phyloP scores from a whole-genome alignment of 1,140 invertebrate genomes.

The Drosophila santomea region DNA sequence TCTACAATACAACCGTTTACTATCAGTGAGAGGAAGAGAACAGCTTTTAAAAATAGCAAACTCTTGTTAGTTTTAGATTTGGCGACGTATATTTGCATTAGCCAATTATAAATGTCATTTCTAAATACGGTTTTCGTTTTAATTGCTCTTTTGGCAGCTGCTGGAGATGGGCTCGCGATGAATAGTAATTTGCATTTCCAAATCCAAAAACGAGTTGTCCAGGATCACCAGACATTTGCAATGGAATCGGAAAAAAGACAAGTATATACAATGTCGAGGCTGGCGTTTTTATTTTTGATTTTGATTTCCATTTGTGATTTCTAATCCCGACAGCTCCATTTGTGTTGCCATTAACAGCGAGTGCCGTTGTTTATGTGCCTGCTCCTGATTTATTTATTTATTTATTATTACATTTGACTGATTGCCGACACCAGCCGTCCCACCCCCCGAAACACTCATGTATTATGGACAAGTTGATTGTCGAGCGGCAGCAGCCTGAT shows the following conservation, averaged over 20 bases:
- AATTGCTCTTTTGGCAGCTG: conserved; percentile 14
- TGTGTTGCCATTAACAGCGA: conserved; percentile 33
- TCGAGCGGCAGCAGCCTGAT: conserved; percentile 62
- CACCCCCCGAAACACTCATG: conserved; percentile 51
- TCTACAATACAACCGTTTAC: too few species aligned
- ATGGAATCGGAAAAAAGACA: background rate
- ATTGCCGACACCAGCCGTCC: conserved; percentile 52
- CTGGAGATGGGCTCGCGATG: conserved; percentile 7
- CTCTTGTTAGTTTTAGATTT: too few species aligned
- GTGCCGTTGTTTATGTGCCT: conserved; percentile 34
- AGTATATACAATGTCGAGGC: conserved; percentile 8
- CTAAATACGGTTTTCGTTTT: background rate
- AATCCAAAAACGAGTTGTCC: conserved; percentile 23
- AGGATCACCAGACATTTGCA: background rate
- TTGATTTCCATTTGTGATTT: conserved; percentile 30
- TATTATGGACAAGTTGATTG: conserved; percentile 78
- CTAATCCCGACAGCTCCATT: conserved; percentile 36
- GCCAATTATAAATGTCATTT: background rate
- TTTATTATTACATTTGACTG: conserved; percentile 79
- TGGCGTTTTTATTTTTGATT: conserved; percentile 28
- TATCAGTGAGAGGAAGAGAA: too few species aligned
- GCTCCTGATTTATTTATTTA: conserved; percentile 69
- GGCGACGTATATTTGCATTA: too few species aligned
- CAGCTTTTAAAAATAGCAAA: too few species aligned
- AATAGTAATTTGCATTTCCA: conserved; percentile 20